Evolutionary conservation across 2,797 vertebrate genomes (phyloP).

Genomic region (Propithecus deckenii): DNA sequence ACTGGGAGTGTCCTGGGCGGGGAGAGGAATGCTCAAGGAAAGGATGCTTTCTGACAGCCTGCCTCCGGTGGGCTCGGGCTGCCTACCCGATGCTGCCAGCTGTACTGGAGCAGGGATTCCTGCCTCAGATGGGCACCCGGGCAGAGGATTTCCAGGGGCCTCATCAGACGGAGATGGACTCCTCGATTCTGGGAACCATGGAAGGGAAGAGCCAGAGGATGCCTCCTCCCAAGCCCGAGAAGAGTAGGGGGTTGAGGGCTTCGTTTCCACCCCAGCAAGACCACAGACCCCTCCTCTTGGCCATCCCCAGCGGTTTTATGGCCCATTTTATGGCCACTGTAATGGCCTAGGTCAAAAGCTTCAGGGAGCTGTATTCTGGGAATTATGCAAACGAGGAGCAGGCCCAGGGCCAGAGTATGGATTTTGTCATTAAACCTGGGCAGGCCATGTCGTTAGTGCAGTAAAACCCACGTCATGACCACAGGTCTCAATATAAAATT

Average conservation of each 20-base stretch:
- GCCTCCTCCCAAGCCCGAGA: not conserved
- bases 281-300: constrained; percentile 63
- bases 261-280: constrained; percentile 58
- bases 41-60: not conserved
- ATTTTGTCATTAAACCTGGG: constrained; percentile 91
- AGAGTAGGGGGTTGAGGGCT: constrained; percentile 41
- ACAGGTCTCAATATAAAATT: constrained; percentile 90
- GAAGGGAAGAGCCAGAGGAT: constrained; percentile 30
- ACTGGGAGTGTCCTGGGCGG: not conserved
- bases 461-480: constrained; percentile 90
- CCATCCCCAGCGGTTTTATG: constrained; percentile 79
- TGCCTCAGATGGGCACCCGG: not conserved
- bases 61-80: not conserved
- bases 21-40: not conserved
- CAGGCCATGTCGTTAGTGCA: constrained; percentile 89
- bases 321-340: constrained; percentile 88
- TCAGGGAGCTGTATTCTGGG: constrained; percentile 89
- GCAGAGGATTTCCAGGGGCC: not conserved
- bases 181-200: not conserved
- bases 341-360: constrained; percentile 89
- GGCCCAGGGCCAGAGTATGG: constrained; percentile 89
- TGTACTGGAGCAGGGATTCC: not conserved
- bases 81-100: not conserved
- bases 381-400: constrained; percentile 91
- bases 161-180: not conserved